Percentiles rank a stretch among this genome's conserved stretches.
These are phyloP conservation scores for Onchidella celtica DNA, from an alignment of 2,888 invertebrate species.

Conservation along the genomic window DNA sequence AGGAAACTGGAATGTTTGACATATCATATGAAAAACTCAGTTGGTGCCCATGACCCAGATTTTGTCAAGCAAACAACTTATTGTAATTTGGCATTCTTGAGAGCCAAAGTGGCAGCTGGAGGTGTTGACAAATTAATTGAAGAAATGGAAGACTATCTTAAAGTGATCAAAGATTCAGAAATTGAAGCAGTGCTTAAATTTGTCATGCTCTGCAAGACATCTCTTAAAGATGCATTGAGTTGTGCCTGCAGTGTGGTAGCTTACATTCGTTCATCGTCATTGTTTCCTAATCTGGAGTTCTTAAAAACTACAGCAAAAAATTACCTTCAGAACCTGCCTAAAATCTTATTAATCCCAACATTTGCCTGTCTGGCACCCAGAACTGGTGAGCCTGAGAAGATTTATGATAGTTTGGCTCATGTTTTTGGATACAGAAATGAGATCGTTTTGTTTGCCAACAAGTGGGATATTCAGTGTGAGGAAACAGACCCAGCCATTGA, in stretches of 20 bases:
- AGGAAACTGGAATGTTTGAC: conserved; percentile 69
- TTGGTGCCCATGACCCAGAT: conserved; percentile 51
- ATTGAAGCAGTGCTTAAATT: conserved; percentile 83
- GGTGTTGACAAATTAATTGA: conserved; percentile 83
- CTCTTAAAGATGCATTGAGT: conserved; percentile 53
- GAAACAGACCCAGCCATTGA: background rate
- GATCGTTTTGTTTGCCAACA: background rate
- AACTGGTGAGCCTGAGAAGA: conserved; percentile 47
- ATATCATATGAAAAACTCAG: conserved; percentile 63
- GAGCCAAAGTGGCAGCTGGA: conserved; percentile 63
- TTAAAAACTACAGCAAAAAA: conserved; percentile 57
- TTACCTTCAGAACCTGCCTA: conserved; percentile 54
- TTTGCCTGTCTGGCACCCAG: conserved; percentile 65
- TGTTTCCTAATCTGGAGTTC: conserved; percentile 53
- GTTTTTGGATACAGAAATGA: conserved; percentile 3
- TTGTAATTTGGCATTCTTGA: conserved; percentile 68
- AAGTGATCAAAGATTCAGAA: conserved; percentile 90
- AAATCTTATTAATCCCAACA: conserved; percentile 62
- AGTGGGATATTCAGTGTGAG: background rate
- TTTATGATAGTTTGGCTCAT: background rate
- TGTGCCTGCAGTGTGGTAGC: conserved; percentile 66
- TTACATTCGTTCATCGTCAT: conserved; percentile 52
- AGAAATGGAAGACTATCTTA: conserved; percentile 89
- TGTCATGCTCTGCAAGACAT: conserved; percentile 56
- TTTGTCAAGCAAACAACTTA: conserved; percentile 61